Conservation (phyloP, 2,797 vertebrate genomes). For the Pelochelys cantorii region DNA sequence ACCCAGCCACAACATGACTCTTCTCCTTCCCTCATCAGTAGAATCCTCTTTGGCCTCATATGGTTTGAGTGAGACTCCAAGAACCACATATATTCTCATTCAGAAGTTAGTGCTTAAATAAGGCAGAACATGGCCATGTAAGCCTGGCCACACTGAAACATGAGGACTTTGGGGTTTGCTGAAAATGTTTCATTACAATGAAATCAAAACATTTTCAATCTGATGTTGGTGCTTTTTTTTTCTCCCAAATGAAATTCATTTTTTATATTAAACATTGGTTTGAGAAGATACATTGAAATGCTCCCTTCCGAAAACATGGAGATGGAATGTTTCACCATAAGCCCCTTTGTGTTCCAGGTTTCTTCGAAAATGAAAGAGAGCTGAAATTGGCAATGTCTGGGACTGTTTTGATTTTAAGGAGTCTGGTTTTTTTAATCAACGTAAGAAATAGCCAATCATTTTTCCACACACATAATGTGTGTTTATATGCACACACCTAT, state of each 20-base stretch:
- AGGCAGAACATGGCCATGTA: background rate
- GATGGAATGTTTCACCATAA: background rate
- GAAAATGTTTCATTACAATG: background rate
- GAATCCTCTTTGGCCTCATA: background rate
- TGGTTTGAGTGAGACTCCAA: background rate
- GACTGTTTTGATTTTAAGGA: constrained; percentile 39
- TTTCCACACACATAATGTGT: background rate
- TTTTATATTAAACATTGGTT: background rate
- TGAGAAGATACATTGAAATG: background rate
- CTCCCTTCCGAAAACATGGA: background rate
- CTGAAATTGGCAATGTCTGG: constrained; percentile 7
- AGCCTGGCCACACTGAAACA: background rate
- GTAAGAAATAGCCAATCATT: background rate
- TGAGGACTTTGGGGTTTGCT: background rate
- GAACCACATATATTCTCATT: background rate
- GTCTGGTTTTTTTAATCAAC: too few relatives aligned
- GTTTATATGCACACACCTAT: background rate
- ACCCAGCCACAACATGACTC: background rate
- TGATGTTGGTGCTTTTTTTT: background rate
- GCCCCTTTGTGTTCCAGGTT: background rate
- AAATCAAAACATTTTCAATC: background rate
- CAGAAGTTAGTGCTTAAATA: background rate
- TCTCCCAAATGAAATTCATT: background rate
- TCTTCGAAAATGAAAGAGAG: background rate
- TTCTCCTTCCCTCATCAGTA: background rate